Evolutionary conservation across 2,113 vertebrate genomes (phyloP).

Genomic region (Rhynchopsitta pachyrhyncha): DNA sequence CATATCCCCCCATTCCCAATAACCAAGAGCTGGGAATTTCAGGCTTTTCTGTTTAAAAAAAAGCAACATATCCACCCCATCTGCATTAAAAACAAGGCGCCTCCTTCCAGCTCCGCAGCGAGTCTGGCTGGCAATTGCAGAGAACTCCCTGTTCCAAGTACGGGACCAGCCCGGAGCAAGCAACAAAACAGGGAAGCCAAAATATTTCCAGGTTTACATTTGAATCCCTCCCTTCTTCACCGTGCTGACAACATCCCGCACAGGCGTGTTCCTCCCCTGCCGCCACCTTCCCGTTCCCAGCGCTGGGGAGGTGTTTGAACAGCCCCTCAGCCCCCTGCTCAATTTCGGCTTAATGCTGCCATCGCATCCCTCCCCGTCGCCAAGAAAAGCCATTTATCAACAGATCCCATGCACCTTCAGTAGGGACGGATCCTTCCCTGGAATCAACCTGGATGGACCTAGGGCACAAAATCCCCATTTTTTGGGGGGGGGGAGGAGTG

Average conservation of each 20-base stretch:
- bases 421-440: conserved; percentile 66
- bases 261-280: neutral
- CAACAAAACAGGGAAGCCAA: conserved; percentile 17
- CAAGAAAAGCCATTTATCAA: conserved; percentile 76
- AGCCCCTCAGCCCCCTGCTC: conserved; percentile 42
- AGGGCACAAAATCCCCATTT: neutral
- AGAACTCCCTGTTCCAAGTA: conserved; percentile 14
- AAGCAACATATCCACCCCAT: neutral
- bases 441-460: neutral
- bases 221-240: conserved; percentile 9
- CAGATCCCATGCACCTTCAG: conserved; percentile 63
- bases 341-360: conserved; percentile 42
- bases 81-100: neutral
- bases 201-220: conserved; percentile 45
- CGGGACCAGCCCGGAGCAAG: neutral
- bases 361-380: conserved; percentile 36
- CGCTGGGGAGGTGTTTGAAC: conserved; percentile 30
- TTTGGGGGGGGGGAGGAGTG: fast-evolving
- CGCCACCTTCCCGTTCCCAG: neutral
- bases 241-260: neutral
- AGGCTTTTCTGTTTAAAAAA: conserved; percentile 7
- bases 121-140: neutral
- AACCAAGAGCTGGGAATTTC: neutral
- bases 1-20: neutral
- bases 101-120: neutral